Percentiles rank a stretch among this genome's conserved stretches.
Conservation (phyloP, 1,140 invertebrate species). For the Ostrea denselamellosa region DNA sequence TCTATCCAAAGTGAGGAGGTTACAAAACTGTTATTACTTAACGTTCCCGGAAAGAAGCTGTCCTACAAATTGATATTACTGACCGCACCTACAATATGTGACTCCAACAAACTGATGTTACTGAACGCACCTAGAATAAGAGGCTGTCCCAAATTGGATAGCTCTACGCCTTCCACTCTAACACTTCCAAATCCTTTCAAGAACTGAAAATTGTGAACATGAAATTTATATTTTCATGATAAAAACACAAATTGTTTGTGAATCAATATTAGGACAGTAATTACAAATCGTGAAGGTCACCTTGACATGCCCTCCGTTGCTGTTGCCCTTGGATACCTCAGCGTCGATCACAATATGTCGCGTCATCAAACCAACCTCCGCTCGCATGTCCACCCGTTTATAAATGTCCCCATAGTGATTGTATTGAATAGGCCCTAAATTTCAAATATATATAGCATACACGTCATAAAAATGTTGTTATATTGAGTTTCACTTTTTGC, state of each 20-base stretch:
- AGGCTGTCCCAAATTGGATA: slow-evolving; percentile 63
- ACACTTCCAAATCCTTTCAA: slow-evolving; percentile 52
- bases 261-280: background rate
- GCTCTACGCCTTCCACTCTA: slow-evolving; percentile 63
- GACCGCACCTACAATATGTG: background rate
- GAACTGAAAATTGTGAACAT: slow-evolving; percentile 29
- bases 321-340: slow-evolving; percentile 30
- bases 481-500: no score
- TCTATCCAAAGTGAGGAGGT: no score
- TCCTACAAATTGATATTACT: slow-evolving; percentile 52
- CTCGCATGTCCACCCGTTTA: slow-evolving; percentile 55
- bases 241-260: background rate
- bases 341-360: slow-evolving; percentile 54
- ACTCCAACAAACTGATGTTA: background rate
- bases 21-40: background rate
- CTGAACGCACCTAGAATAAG: slow-evolving; percentile 47
- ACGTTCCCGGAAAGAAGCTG: slow-evolving; percentile 56
- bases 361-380: slow-evolving; percentile 57
- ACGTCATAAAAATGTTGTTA: no score
- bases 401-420: slow-evolving; percentile 48
- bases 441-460: no score
- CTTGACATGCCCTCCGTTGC: slow-evolving; percentile 39
- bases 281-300: background rate
- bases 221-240: background rate
- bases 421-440: slow-evolving; percentile 32